Base-by-base conservation (phyloP, 2,797 vertebrate genomes). In the Gadopsis bispinosus region DNA sequence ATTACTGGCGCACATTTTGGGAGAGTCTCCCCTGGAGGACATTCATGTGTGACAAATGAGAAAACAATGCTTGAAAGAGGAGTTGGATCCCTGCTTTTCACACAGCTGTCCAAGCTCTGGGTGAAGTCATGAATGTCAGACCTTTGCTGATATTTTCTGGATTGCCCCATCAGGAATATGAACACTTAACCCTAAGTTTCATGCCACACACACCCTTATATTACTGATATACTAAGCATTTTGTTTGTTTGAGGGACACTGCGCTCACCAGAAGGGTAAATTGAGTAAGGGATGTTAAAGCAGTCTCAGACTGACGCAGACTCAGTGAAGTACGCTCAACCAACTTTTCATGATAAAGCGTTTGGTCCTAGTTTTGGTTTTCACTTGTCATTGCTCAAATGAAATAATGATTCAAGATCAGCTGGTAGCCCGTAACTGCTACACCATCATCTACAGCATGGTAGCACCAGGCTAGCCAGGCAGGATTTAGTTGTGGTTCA, bases 221-320 rank as follows among this genome's bases (percentile, higher is more conserved):
- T 29, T 26, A 17, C n/a, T 35, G n/a, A 10, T 48, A 16, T 26
- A 60, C 3, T 31, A 11, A 37, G 33, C 5, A 10, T 51, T 29
- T 29, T 39, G 35, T 26, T 16, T 39, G 11, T 48, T 26, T 65
- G 31, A 56, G 58, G n/a, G 61, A 73, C 58, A 16, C 70, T 35
- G 37, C 26, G 8, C 26, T 64, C 50, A 47, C 43, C 43, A 45
- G 43, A 45, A 45, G 7, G 43, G 56, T n/a, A 39, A 50, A 72
- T 11, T 26, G 50, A 65, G 51, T 10, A 5, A 19, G 6, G 9
- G 37, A 55, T 19, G 10, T 55, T 13, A 17, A 13, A 56, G 31
- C n/a, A 7, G n/a, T n/a, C n/a, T n/a, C n/a, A n/a, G n/a, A n/a
- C n/a, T n/a, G n/a, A n/a, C n/a, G n/a, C n/a, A n/a, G 7, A 1